Evolutionary conservation across 2,113 vertebrate species (phyloP).

Genomic region (Phodopus roborovskii): DNA sequence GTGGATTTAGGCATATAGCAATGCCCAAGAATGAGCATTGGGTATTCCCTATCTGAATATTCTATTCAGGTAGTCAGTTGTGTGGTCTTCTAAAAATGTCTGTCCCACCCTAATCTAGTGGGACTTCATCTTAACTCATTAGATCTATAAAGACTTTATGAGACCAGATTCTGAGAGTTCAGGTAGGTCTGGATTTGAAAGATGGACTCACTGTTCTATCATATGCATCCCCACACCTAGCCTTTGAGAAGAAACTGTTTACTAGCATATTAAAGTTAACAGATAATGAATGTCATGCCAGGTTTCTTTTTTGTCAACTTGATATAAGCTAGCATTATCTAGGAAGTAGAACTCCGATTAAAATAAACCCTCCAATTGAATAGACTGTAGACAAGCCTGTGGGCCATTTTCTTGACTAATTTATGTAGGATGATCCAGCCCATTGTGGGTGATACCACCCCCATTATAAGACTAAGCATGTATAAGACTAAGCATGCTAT

Average conservation of each 20-base stretch:
- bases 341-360: neutral
- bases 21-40: neutral
- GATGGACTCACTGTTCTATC: neutral
- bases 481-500: neutral
- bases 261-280: neutral
- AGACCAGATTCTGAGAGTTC: neutral
- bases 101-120: neutral
- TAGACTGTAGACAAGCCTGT: neutral
- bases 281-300: neutral
- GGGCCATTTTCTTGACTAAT: neutral
- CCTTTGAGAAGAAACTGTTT: neutral
- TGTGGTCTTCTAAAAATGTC: neutral
- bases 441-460: neutral
- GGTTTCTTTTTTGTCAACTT: neutral
- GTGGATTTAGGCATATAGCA: neutral
- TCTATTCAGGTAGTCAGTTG: neutral
- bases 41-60: neutral
- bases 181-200: neutral
- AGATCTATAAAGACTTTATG: neutral
- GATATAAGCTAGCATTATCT: neutral
- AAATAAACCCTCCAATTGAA: neutral
- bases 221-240: neutral
- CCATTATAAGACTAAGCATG: too few species aligned
- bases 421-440: neutral
- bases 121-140: neutral